Base-by-base conservation (phyloP, 2,888 invertebrate species). In the Dynastes grantii region DNA sequence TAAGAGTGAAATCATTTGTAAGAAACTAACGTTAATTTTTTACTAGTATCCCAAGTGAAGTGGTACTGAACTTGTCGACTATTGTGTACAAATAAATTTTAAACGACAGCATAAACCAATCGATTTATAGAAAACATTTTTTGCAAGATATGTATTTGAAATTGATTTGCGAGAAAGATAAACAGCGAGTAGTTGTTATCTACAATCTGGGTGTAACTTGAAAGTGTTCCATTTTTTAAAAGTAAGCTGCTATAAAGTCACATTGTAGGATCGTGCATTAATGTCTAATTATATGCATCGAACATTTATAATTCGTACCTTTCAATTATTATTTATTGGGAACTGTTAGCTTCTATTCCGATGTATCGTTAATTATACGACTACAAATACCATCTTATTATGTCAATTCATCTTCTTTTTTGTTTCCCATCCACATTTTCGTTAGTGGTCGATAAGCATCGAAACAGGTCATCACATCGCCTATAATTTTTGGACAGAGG, bases 401-500 rank as follows among this genome's bases (percentile, higher is more conserved):
- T 16, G 16, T 58, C 9, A 73, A 58, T 58, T 58, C 40, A 9
- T 73, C 11, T 55, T 55, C 37, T 37, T 70, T 22, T n/a, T 29
- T n/a, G 16, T 29, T 53, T 53, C 58, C 6, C 49, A 67, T 67
- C 8, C 16, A 64, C 2, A 22, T 13, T 73, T 58, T 61, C 40
- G 29, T 61, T 58, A 22, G 32, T 16, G 58, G 13, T 58, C 73
- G 22, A 73, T 40, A 40, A 58, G 40, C 55, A 55, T 73, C 55
- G 37, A 73, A 73, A 6, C 40, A 58, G 58, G 58, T 58, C 37
- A 58, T 73, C 16, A 58, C 37, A 58, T 40, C 58, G 22, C 40
- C 73, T 73, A 58, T 73, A 73, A 73, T 61, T 73, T 73, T 73
- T 58, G 8, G 29, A 63, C 32, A 63, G 13, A 63, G 16, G 55